Base-by-base conservation (phyloP, 2,888 invertebrate species). In the Chouioia cunea region DNA sequence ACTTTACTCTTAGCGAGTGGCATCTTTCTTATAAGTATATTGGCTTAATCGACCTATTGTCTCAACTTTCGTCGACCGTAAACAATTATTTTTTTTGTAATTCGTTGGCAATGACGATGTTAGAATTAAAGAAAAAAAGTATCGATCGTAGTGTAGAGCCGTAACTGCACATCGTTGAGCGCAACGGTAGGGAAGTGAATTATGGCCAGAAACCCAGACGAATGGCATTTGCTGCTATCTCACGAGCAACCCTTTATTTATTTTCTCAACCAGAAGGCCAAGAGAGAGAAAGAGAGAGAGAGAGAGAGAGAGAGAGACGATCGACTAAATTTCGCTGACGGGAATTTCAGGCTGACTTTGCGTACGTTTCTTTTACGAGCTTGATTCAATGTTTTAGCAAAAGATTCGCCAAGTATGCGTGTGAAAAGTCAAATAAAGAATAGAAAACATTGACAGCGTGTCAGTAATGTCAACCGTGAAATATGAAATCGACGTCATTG, bases 161-260 rank as follows among this genome's bases (percentile, higher is more conserved):
- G 36, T 10, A 36, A 36, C 36, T 36, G 36, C 36, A 36, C 36
- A 36, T 79, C 79, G 76, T 78, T 76, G 76, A 77, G 77, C 80
- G 78, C 81, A 82, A 82, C 81, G 81, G 82, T 75, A 78, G 76
- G 80, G 80, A 82, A 81, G 81, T 82, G 81, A 82, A 82, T 81
- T 81, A 82, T 82, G 80, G 77, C 75, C 76, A 76, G 77, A 77
- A 74, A 76, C 74, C 76, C 77, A 78, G 78, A 79, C 77, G 80
- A 79, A 79, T 78, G 76, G 77, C 74, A 65, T 44, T 43, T 12
- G 43, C 57, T 36, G 16, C 18, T 46, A 20, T 46, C 46, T 56
- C 18, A 27, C 57, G 23, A 52, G 23, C 20, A 52, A 44, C 66
- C 60, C 23, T 73, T 73, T 70, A 68, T 70, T 70, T 70, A 65